Evolutionary conservation across 2,888 invertebrate species (phyloP), one percentile per base, ranked within the genome.

Genomic region (Eupelmus urozonus): DNA sequence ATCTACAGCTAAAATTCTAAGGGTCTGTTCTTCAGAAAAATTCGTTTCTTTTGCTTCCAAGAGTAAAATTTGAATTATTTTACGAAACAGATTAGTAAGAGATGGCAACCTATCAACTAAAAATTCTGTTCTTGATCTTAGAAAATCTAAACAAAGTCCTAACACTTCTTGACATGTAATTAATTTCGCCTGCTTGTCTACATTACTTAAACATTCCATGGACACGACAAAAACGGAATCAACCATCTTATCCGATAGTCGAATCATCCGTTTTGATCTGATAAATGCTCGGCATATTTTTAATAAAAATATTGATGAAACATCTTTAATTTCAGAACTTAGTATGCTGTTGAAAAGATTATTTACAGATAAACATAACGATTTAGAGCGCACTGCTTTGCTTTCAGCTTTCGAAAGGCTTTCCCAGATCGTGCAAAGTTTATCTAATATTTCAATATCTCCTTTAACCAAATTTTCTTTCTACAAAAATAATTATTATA

Each of bases 101-200:
- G 79, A 70, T 2, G 86, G 85, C 49, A 88, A 80, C 77, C 85
- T 85, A 71, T 87, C 87, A 20, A 78, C 82, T 27, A 87, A 82
- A 34, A 86, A 77, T 51, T 80, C 83, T 18, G 81, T 62, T 76
- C 85, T 85, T 5, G 81, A 81, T 81, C 82, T 86, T 53, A 88
- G 60, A 53, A 88, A 78, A 40, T 83, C 78, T 25, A 78, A 83
- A 63, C 85, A 88, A 27, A 88, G 66, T 16, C 78, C 60, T 53
- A 89, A 80, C 7, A 82, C 83, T 45, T 86, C 79, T 27, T 84
- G 82, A 72, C 86, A 88, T 11, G 80, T 63, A 2, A 29, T 40
- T 40, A 85, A 76, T 51, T 81, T 77, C 2, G 18, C 16, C 3
- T 71, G 40, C 42, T 45, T 62, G 13, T 40, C n/a, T n/a, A 76